Evolutionary conservation across 1,140 invertebrate species (phyloP).

Genomic region (Rhyacophila brunnea): DNA sequence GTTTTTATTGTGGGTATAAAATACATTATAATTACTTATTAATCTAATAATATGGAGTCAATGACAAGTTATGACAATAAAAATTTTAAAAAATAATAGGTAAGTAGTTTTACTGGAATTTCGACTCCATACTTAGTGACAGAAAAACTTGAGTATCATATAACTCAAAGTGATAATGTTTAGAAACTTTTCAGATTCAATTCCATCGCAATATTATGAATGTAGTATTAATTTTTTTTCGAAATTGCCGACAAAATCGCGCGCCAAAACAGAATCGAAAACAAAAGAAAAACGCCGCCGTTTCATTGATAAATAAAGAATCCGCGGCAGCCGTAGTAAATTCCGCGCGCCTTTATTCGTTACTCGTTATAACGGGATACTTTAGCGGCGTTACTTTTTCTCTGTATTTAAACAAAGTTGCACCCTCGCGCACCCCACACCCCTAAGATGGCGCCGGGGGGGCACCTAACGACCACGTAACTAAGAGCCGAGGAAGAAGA

Average conservation of each 20-base stretch:
- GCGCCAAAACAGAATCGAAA: neutral
- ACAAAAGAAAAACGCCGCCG: conserved; percentile 13
- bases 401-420: conserved; percentile 24
- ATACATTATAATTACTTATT: too few relatives aligned
- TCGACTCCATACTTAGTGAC: too few relatives aligned
- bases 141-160: too few relatives aligned
- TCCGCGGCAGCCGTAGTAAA: conserved; percentile 32
- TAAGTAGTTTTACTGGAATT: too few relatives aligned
- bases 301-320: conserved; percentile 34
- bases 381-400: conserved; percentile 30
- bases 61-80: too few relatives aligned
- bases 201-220: too few relatives aligned
- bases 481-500: conserved; percentile 34
- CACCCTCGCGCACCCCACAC: neutral
- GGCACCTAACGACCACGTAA: conserved; percentile 28
- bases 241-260: neutral
- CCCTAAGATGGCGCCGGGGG: neutral
- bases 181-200: too few relatives aligned
- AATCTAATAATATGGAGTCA: too few relatives aligned
- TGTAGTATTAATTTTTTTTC: neutral
- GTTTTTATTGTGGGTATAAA: too few relatives aligned
- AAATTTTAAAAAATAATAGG: too few relatives aligned
- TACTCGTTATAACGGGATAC: conserved; percentile 10
- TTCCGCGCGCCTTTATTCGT: conserved; percentile 11
- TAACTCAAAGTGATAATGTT: too few relatives aligned